These are phyloP conservation scores for Acanthiza pusilla DNA, from an alignment of 2,797 vertebrate genomes.

Conservation along the genomic window DNA sequence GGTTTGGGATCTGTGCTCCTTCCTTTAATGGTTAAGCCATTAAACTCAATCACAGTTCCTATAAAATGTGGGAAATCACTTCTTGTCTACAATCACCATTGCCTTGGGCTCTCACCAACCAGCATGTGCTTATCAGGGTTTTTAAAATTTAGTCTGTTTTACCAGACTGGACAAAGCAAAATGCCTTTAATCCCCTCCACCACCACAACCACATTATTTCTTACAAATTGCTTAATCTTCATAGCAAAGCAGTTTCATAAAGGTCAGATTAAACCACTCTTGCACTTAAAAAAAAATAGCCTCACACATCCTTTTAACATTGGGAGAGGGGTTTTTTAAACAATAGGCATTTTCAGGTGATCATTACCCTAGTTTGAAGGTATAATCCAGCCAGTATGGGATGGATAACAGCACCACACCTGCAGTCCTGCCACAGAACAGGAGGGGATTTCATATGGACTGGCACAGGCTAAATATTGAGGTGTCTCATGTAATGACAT, in stretches of 20 bases:
- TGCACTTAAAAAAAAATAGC: background rate
- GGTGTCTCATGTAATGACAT: background rate
- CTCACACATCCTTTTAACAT: background rate
- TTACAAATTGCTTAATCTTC: background rate
- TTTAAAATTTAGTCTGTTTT: background rate
- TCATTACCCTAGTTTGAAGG: background rate
- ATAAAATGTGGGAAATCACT: background rate
- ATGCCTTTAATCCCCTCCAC: background rate
- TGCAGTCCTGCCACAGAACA: background rate
- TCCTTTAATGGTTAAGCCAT: background rate
- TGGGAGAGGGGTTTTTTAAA: background rate
- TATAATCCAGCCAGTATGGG: background rate
- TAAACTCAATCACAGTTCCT: background rate
- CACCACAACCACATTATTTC: background rate
- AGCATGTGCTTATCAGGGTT: rapidly evolving
- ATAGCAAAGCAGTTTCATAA: background rate
- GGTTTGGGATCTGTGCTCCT: background rate
- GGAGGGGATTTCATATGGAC: background rate
- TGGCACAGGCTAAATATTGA: background rate
- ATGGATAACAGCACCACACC: background rate
- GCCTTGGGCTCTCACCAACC: background rate
- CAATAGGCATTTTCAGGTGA: background rate
- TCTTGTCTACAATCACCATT: rapidly evolving
- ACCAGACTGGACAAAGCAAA: background rate
- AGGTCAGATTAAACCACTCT: background rate